Evolutionary conservation across 2,888 invertebrate species (phyloP).

Genomic region (Mesoligia furuncula): DNA sequence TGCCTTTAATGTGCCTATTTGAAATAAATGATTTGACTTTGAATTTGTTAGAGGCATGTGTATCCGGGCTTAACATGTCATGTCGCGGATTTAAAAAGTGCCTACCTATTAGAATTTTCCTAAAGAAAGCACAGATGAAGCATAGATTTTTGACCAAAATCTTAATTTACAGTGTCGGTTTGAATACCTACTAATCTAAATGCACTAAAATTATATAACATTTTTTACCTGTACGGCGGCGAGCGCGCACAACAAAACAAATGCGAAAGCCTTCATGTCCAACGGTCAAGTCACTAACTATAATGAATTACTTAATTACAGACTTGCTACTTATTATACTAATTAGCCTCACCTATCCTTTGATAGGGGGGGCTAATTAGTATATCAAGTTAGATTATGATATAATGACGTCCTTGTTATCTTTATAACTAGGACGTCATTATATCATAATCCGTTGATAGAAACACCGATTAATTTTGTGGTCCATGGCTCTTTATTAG

Average conservation of each 20-base stretch:
- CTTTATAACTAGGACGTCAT: background rate
- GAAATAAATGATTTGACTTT: too few species aligned
- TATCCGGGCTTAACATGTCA: too few species aligned
- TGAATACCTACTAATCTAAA: background rate
- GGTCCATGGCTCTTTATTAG: constrained; percentile 55
- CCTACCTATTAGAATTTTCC: background rate
- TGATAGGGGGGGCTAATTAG: too few species aligned
- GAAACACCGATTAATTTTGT: constrained; percentile 66
- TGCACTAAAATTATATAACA: background rate
- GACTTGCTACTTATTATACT: constrained; percentile 61
- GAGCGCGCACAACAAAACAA: constrained; percentile 80
- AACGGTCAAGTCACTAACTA: constrained; percentile 67
- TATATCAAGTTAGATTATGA: too few species aligned
- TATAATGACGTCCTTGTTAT: too few species aligned
- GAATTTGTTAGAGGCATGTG: too few species aligned
- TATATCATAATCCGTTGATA: constrained; percentile 75
- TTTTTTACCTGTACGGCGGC: constrained; percentile 80
- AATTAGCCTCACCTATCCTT: constrained; percentile 62
- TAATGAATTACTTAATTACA: constrained; percentile 56
- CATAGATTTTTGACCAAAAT: background rate
- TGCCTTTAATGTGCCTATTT: too few species aligned
- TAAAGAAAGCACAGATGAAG: background rate
- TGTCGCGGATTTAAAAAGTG: background rate
- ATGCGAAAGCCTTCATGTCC: constrained; percentile 82
- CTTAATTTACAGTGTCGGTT: background rate